Evolutionary conservation across 2,113 vertebrate species (phyloP).

Genomic region (Sceloporus undulatus): DNA sequence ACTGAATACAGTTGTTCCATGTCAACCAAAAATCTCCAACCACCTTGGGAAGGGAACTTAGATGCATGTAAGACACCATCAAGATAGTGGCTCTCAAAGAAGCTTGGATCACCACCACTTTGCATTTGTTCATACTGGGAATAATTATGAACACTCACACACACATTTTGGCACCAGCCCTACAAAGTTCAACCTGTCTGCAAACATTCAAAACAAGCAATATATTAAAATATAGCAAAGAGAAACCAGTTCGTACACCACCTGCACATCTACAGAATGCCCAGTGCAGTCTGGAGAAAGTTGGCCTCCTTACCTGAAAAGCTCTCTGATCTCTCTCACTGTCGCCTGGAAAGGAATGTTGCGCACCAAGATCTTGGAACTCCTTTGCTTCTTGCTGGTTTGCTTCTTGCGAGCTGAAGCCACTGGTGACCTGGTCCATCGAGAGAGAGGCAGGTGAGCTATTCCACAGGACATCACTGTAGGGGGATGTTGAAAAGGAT

Average conservation of each 20-base stretch:
- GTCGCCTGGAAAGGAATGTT: conserved; percentile 96
- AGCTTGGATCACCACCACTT: too few relatives aligned
- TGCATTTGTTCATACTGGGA: too few relatives aligned
- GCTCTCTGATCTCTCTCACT: conserved; percentile 88
- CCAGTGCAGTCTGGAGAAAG: accelerated
- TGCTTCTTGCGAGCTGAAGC: conserved; percentile 85
- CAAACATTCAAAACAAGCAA: too few relatives aligned
- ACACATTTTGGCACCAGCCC: too few relatives aligned
- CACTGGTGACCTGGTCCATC: conserved; percentile 72
- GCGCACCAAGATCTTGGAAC: conserved; percentile 94
- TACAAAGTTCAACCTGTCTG: too few relatives aligned
- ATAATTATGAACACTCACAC: too few relatives aligned
- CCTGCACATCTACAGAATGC: neutral
- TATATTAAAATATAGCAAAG: too few relatives aligned
- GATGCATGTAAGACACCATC: too few relatives aligned
- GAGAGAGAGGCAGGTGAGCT: neutral
- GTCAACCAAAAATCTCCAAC: too few relatives aligned
- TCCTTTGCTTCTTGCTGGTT: conserved; percentile 84
- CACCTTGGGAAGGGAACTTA: too few relatives aligned
- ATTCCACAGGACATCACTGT: accelerated
- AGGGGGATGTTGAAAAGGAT: accelerated
- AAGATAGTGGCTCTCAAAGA: too few relatives aligned
- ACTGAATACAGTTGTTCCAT: too few relatives aligned
- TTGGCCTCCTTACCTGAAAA: conserved; percentile 87
- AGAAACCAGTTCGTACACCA: neutral